These are phyloP conservation scores for Amiota minor DNA, from an alignment of 2,888 invertebrate genomes.

Conservation along the genomic window DNA sequence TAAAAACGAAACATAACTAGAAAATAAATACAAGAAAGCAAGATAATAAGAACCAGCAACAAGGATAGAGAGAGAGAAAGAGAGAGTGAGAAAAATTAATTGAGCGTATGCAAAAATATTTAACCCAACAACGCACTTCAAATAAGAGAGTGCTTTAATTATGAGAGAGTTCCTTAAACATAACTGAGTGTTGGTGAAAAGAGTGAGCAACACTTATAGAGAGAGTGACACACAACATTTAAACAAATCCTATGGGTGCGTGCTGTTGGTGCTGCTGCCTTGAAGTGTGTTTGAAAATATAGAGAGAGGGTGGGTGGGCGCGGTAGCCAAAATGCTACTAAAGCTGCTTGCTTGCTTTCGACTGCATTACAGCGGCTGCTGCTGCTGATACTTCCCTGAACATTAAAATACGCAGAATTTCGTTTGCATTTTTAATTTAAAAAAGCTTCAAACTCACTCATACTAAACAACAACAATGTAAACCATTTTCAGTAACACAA, in stretches of 20 bases:
- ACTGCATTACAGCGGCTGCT: not conserved
- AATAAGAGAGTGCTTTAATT: no score
- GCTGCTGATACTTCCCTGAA: slow-evolving; percentile 3
- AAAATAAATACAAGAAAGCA: slow-evolving; percentile 6
- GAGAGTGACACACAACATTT: slow-evolving; percentile 12
- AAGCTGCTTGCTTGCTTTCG: no score
- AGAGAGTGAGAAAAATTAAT: no score
- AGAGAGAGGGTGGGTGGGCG: not conserved
- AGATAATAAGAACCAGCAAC: not conserved
- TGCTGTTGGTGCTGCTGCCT: slow-evolving; percentile 8
- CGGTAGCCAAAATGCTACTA: slow-evolving; percentile 37
- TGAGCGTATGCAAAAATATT: no score
- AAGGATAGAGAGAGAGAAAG: no score
- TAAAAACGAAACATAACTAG: not conserved
- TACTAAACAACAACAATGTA: not conserved
- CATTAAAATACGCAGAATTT: slow-evolving; percentile 50
- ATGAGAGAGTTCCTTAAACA: no score
- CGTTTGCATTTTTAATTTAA: slow-evolving; percentile 45
- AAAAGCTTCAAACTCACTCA: slow-evolving; percentile 2
- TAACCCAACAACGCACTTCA: no score
- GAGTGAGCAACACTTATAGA: not conserved
- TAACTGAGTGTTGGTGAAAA: not conserved
- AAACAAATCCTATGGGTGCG: slow-evolving; percentile 38
- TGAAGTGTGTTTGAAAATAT: not conserved
- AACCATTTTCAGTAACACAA: not conserved